phyloP scores from a whole-genome alignment of 2,797 vertebrate genomes.

The Anguilla anguilla region DNA sequence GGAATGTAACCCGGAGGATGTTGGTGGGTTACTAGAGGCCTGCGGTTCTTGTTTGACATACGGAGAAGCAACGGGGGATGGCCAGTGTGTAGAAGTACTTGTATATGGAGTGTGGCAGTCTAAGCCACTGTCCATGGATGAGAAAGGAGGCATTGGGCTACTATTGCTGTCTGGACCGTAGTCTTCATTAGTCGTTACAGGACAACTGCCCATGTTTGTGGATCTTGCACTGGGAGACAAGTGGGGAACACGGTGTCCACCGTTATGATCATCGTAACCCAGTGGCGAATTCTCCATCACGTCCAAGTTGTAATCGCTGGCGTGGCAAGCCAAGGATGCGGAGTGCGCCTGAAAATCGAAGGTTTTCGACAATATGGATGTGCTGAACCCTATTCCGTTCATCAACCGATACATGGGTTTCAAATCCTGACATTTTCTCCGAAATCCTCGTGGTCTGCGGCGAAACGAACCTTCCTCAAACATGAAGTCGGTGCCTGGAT shows the following conservation, averaged over 20 bases:
- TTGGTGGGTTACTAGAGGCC: constrained; percentile 72
- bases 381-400: constrained; percentile 86
- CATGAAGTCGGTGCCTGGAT: constrained; percentile 96
- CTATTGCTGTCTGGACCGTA: constrained; percentile 87
- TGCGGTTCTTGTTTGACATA: constrained; percentile 91
- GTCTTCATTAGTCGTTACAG: constrained; percentile 80
- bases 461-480: constrained; percentile 97
- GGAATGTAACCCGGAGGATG: constrained; percentile 78
- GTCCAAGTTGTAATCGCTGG: constrained; percentile 86
- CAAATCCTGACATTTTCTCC: constrained; percentile 91
- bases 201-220: constrained; percentile 90
- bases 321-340: constrained; percentile 81
- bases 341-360: constrained; percentile 89
- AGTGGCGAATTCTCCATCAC: constrained; percentile 79
- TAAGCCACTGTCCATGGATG: constrained; percentile 81
- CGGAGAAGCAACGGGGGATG: constrained; percentile 80
- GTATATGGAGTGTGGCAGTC: constrained; percentile 88
- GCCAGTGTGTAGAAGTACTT: constrained; percentile 85
- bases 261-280: constrained; percentile 80
- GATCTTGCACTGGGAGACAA: constrained; percentile 86
- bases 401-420: constrained; percentile 95
- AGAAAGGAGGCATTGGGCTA: constrained; percentile 86
- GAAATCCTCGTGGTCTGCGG: constrained; percentile 91
- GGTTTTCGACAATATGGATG: constrained; percentile 86
- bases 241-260: constrained; percentile 83